Evolutionary conservation across 1,140 invertebrate species (phyloP).

Genomic region (Drosophila sturtevanti): DNA sequence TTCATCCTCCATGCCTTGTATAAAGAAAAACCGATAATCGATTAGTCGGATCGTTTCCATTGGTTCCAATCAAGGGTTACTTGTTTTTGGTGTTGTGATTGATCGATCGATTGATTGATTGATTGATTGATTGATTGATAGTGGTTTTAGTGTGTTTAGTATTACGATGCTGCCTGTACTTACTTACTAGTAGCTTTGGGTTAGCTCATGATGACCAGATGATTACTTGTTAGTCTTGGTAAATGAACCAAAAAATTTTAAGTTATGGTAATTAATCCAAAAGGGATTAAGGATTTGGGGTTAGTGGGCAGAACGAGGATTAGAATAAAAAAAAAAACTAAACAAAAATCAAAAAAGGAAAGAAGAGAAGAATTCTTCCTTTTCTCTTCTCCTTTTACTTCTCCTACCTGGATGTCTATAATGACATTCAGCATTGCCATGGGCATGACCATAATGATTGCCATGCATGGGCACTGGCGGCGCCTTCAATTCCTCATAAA

Average conservation of each 20-base stretch:
- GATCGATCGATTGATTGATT: no score
- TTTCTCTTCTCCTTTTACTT: conserved; percentile 78
- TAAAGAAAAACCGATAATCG: conserved; percentile 6
- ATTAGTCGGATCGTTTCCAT: conserved; percentile 14
- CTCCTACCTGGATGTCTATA: conserved; percentile 85
- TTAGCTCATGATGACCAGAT: conserved; percentile 43
- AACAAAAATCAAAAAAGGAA: conserved; percentile 32
- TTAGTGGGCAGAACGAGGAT: not conserved
- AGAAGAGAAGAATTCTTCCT: conserved; percentile 20
- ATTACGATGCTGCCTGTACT: conserved; percentile 44
- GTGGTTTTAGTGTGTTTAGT: conserved; percentile 74
- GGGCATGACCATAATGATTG: conserved; percentile 62
- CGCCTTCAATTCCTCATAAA: conserved; percentile 90
- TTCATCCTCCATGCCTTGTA: conserved; percentile 94
- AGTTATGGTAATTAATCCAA: not conserved
- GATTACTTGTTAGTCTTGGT: conserved; percentile 51
- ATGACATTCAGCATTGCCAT: conserved; percentile 85
- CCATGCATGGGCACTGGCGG: conserved; percentile 84
- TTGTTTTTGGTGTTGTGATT: conserved; percentile 6
- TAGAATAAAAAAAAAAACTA: conserved; percentile 15
- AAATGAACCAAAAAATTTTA: conserved; percentile 20
- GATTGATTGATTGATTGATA: conserved; percentile 2
- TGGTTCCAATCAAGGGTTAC: not conserved
- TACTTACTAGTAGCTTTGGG: conserved; percentile 45
- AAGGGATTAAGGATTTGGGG: not conserved